These are phyloP conservation scores for Diglossa brunneiventris DNA, from an alignment of 2,113 vertebrate genomes.

Conservation along the genomic window DNA sequence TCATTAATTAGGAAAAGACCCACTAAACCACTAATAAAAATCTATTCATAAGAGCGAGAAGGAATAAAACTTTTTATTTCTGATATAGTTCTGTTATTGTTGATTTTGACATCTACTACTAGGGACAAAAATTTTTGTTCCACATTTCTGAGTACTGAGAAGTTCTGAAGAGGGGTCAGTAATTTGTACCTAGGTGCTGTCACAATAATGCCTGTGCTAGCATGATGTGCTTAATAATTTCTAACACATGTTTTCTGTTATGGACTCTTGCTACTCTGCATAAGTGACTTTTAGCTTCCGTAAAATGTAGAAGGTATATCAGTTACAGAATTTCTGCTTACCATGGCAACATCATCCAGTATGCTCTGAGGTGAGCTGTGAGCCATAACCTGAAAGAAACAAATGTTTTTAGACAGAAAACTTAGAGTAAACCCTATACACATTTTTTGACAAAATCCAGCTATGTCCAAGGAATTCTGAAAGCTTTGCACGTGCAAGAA, in stretches of 20 bases:
- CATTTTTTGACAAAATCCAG: not conserved
- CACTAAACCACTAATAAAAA: not conserved
- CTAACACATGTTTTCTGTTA: not conserved
- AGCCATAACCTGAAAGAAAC: conserved; percentile 90
- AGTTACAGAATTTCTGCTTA: conserved; percentile 72
- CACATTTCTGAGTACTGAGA: not conserved
- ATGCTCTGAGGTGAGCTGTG: conserved; percentile 96
- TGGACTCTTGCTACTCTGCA: not conserved
- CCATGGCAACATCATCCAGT: conserved; percentile 98
- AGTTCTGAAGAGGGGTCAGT: not conserved
- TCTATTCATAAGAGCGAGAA: not conserved
- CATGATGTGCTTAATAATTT: not conserved
- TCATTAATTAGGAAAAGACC: not conserved
- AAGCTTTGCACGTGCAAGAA: not conserved
- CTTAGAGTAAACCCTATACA: not conserved
- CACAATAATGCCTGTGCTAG: not conserved
- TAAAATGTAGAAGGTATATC: not conserved
- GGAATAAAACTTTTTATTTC: not conserved
- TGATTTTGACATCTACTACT: not conserved
- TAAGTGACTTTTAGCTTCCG: not conserved
- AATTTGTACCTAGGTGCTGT: not conserved
- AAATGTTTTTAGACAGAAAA: not conserved
- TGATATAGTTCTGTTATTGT: not conserved
- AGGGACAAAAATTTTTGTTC: not conserved
- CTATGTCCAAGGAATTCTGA: not conserved